These are phyloP conservation scores for Phyllostomus discolor DNA, from an alignment of 2,113 vertebrate genomes.

Conservation along the genomic window DNA sequence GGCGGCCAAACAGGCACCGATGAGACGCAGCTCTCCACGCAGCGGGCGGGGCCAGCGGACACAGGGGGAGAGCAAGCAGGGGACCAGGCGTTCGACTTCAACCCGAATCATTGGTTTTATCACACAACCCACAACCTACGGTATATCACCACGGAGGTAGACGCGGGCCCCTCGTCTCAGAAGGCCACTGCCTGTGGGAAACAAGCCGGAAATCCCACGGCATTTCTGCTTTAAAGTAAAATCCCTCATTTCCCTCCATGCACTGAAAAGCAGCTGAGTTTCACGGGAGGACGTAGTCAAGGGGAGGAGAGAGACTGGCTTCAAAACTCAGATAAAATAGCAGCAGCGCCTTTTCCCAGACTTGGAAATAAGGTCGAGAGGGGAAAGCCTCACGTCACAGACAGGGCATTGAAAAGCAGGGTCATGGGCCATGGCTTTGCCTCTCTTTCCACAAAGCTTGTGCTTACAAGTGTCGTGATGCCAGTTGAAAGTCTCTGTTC, in stretches of 20 bases:
- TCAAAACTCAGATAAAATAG: background rate
- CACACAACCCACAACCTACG: background rate
- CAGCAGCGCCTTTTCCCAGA: background rate
- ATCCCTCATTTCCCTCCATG: background rate
- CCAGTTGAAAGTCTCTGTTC: no score
- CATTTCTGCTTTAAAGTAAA: background rate
- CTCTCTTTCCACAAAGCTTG: background rate
- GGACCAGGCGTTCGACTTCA: background rate
- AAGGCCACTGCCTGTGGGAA: background rate
- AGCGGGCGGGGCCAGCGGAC: background rate
- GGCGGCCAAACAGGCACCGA: background rate
- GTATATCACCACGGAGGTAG: conserved; percentile 4
- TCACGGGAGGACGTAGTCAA: background rate
- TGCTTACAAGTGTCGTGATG: background rate
- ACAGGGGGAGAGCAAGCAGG: background rate
- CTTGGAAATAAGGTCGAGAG: background rate
- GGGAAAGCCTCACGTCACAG: accelerated
- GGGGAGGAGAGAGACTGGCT: background rate
- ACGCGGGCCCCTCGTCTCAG: background rate
- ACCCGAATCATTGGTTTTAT: background rate
- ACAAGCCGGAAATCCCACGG: conserved; percentile 9
- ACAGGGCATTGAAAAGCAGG: background rate
- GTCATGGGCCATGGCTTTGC: background rate
- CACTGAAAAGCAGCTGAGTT: background rate
- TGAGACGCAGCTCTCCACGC: background rate